phyloP scores from a whole-genome alignment of 2,113 vertebrate species.

The Dunckerocampus dactyliophorus region DNA sequence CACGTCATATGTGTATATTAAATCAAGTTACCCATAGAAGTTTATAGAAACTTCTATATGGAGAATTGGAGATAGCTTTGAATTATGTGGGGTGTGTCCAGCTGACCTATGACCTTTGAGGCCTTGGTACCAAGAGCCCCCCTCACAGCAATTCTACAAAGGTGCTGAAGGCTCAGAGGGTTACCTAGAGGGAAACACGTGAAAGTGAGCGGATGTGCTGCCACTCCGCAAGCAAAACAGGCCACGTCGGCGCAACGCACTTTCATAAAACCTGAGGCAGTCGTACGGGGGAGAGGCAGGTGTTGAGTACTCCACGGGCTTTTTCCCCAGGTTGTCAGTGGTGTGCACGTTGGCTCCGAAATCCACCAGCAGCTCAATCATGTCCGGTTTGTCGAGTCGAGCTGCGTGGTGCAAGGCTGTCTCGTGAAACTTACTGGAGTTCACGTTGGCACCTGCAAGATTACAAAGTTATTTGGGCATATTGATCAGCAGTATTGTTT shows the following conservation, averaged over 20 bases:
- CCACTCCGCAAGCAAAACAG: too few species aligned
- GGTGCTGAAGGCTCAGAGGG: conserved; percentile 82
- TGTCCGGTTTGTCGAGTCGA: conserved; percentile 71
- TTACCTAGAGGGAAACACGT: conserved; percentile 60
- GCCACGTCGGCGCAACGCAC: conserved; percentile 54
- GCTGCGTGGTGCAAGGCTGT: conserved; percentile 86
- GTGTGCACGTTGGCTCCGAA: conserved; percentile 83
- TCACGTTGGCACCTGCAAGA: conserved; percentile 82
- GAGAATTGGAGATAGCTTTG: conserved; percentile 77
- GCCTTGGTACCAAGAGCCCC: conserved; percentile 69
- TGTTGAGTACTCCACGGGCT: conserved; percentile 77
- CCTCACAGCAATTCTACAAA: conserved; percentile 80
- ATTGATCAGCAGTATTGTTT: too few species aligned
- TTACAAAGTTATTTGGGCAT: too few species aligned
- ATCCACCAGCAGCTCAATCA: conserved; percentile 83
- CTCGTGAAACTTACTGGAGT: conserved; percentile 85
- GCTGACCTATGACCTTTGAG: conserved; percentile 67
- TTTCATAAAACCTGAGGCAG: conserved; percentile 79
- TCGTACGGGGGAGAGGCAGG: conserved; percentile 66
- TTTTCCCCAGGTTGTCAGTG: conserved; percentile 79
- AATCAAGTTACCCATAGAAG: too few species aligned
- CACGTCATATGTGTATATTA: too few species aligned
- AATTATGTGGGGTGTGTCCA: conserved; percentile 75
- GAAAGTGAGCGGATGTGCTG: neutral
- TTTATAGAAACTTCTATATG: too few species aligned